phyloP scores from a whole-genome alignment of 2,888 invertebrate genomes.

The Trachelus troglodyta region DNA sequence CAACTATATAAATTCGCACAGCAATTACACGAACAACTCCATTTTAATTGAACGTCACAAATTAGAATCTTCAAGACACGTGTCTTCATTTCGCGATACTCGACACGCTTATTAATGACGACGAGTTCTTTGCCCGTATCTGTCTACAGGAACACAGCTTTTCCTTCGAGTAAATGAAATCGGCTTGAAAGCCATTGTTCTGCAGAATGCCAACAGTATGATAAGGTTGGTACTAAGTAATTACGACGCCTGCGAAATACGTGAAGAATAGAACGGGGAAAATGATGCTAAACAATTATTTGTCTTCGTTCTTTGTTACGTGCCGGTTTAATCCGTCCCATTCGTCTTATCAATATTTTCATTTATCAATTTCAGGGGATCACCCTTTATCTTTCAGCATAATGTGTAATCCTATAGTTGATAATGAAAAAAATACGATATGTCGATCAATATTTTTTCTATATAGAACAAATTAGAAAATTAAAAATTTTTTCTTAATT shows the following conservation, averaged over 20 bases:
- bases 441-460: neutral
- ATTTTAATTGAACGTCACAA: neutral
- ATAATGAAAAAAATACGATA: neutral
- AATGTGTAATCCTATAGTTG: neutral
- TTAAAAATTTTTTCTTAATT: neutral
- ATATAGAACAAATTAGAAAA: too few species aligned
- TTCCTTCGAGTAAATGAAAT: neutral
- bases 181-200: neutral
- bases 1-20: neutral
- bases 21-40: neutral
- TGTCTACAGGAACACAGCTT: neutral
- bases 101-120: neutral
- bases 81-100: neutral
- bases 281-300: neutral
- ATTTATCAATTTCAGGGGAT: neutral
- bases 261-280: neutral
- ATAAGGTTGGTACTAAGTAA: neutral
- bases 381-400: neutral
- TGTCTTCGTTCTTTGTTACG: too few species aligned
- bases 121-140: neutral
- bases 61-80: neutral
- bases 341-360: neutral
- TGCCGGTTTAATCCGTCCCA: neutral
- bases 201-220: neutral
- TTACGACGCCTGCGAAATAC: neutral